Base-by-base conservation (phyloP, 2,113 vertebrate species). In the Scomber japonicus region DNA sequence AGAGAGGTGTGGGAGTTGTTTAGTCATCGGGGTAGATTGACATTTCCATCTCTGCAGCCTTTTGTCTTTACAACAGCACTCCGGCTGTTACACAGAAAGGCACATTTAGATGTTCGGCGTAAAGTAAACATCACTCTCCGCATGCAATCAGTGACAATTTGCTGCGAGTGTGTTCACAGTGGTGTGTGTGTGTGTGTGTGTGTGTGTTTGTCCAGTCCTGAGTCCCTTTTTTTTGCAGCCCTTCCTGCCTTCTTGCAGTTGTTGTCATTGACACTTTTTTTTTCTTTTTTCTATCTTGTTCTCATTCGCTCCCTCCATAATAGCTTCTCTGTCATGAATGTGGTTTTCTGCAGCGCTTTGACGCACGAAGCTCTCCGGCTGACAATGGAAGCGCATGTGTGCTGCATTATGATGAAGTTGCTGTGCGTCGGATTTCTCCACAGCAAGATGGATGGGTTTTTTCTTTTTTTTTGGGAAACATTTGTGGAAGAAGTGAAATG, bases 331-430 rank as follows among this genome's bases (percentile, higher is more conserved):
- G 88, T 91, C 83, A 81, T 79, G 78, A 85, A 83, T 91, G 88
- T 88, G 82, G 82, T 86, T 90, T 77, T 85, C 69, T 88, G 83
- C 79, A 79, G 57, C 4, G 24, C 64, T 61, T 80, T 84, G 74
- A 83, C 64, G 57, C 77, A 92, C 61, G 8, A 70, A 76, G 80
- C 84, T 85, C 81, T 71, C 80, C 21, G 45, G 49, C 75, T 81
- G 86, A 88, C 85, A 89, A 59, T 70, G 57, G 68, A 75, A 79
- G 86, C 86, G 83, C 61, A 56, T 79, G 80, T 83, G 86, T 61
- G 66, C 78, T 82, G 89, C 85, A 88, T 89, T 91, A 89, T 80
- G 85, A 90, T 92, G 79, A 82, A 80, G 57, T 80, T 46, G 74
- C 80, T 71, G 24, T 27, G 64, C 62, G 57, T 82, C 30, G 9